Evolutionary conservation across 2,888 invertebrate genomes (phyloP).

Genomic region (Cheiracanthium punctorium): DNA sequence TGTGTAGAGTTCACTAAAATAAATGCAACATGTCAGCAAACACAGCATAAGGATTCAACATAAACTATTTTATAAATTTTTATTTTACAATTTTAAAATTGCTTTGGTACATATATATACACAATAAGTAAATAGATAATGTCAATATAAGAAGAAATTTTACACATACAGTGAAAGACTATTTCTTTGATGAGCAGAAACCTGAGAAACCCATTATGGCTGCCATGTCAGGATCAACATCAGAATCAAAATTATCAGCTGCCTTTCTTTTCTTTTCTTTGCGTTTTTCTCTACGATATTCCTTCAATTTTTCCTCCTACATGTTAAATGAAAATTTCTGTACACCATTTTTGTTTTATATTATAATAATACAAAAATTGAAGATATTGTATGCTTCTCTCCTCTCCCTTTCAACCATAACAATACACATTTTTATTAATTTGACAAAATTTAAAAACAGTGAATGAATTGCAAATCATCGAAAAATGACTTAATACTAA

Average conservation of each 20-base stretch:
- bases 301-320: slow-evolving; percentile 92
- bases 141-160: no score
- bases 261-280: slow-evolving; percentile 91
- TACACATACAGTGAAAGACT: slow-evolving; percentile 1
- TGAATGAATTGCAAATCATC: no score
- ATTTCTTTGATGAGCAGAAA: slow-evolving; percentile 89
- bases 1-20: no score
- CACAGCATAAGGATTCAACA: no score
- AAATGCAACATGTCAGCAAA: no score
- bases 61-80: no score
- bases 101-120: neutral
- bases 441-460: no score
- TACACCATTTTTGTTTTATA: neutral
- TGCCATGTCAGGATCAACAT: slow-evolving; percentile 82
- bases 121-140: neutral
- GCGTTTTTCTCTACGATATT: slow-evolving; percentile 89
- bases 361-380: neutral
- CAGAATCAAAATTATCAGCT: slow-evolving; percentile 81
- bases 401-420: neutral
- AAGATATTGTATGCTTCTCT: neutral
- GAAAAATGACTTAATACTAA: no score
- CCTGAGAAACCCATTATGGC: slow-evolving; percentile 97
- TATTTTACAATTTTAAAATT: no score
- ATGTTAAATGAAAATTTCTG: slow-evolving; percentile 33
- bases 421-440: neutral